A percentile compares a stretch with the other conserved stretches of the same genome.
Conservation (phyloP, 2,797 vertebrate species). For the Cheirogaleus major region DNA sequence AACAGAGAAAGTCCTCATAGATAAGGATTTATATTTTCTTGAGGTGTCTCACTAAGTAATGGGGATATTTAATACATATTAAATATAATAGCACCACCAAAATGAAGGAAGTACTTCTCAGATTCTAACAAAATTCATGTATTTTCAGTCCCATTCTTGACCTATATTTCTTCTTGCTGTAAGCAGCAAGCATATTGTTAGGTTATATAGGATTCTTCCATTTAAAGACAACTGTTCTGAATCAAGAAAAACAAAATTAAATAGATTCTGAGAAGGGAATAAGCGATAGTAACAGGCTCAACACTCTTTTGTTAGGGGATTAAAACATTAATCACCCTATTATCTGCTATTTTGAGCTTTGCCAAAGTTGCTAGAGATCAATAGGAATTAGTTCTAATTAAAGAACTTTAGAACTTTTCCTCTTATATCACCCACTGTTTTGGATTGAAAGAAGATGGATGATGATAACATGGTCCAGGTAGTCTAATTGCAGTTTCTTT, state of each 20-base stretch:
- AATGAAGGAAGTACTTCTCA: neutral
- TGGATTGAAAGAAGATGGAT: conserved; percentile 64
- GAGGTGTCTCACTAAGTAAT: neutral
- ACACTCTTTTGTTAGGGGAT: conserved; percentile 63
- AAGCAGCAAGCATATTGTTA: neutral
- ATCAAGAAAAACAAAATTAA: conserved; percentile 66
- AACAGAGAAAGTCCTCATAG: conserved; percentile 8
- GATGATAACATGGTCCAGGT: conserved; percentile 61
- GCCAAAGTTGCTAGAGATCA: conserved; percentile 47
- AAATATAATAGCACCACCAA: neutral
- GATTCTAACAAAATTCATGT: neutral
- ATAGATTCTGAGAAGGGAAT: conserved; percentile 55
- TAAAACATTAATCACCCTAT: conserved; percentile 71
- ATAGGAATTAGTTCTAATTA: conserved; percentile 75
- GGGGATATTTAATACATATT: neutral
- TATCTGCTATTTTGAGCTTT: conserved; percentile 76
- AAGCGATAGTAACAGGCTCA: conserved; percentile 51
- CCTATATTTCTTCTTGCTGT: neutral
- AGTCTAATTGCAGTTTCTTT: conserved; percentile 67
- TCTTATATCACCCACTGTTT: conserved; percentile 64
- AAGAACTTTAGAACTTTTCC: conserved; percentile 58
- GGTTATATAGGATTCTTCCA: neutral
- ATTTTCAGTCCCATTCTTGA: neutral
- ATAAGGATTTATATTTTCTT: neutral
- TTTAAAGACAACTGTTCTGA: conserved; percentile 56